phyloP scores from a whole-genome alignment of 2,888 invertebrate genomes.

The Elegia similella region DNA sequence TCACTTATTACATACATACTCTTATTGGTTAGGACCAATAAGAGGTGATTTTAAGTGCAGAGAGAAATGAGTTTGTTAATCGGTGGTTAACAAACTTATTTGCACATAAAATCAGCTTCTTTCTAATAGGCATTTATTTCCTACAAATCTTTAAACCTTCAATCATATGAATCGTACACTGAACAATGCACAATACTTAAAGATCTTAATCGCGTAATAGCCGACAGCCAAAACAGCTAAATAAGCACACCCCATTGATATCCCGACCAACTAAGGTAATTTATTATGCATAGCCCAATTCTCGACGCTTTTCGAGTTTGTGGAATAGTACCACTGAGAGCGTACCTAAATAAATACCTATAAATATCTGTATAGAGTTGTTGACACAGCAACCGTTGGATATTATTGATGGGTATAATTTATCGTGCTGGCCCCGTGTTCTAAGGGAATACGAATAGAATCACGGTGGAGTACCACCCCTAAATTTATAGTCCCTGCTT shows the following conservation, averaged over 20 bases:
- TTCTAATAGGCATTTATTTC: no score
- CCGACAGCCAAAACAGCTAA: slow-evolving; percentile 24
- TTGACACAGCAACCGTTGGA: slow-evolving; percentile 65
- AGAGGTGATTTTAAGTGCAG: no score
- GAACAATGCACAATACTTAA: slow-evolving; percentile 12
- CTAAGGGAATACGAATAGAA: slow-evolving; percentile 67
- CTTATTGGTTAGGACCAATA: no score
- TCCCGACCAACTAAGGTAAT: slow-evolving; percentile 38
- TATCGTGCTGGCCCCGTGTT: slow-evolving; percentile 63
- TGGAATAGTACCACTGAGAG: slow-evolving; percentile 39
- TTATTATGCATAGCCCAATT: slow-evolving; percentile 46
- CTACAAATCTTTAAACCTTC: background rate
- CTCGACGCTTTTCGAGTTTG: slow-evolving; percentile 34
- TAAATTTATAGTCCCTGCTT: slow-evolving; percentile 67
- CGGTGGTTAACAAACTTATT: no score
- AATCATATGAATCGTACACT: background rate
- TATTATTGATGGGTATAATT: slow-evolving; percentile 77
- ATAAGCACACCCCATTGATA: slow-evolving; percentile 38
- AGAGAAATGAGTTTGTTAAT: no score
- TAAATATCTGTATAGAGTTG: slow-evolving; percentile 57
- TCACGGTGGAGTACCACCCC: slow-evolving; percentile 61
- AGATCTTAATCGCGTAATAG: background rate
- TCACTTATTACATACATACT: no score
- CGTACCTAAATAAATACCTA: slow-evolving; percentile 44
- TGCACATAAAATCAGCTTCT: no score